Base-by-base conservation (phyloP, 2,888 invertebrate genomes). In the Embidobia sp. region DNA sequence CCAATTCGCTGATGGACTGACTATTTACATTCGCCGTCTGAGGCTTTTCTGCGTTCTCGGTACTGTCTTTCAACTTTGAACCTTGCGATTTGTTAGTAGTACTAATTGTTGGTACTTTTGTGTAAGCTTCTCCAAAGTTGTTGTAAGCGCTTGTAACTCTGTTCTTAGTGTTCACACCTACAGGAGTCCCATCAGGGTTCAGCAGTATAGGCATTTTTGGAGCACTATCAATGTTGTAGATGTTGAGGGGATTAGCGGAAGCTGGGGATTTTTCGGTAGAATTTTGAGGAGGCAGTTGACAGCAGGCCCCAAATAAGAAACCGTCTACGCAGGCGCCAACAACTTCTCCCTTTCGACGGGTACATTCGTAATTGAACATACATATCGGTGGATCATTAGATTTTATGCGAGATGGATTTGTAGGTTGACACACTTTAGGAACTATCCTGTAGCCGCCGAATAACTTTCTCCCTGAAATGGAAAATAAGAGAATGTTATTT, bases 341-440 rank as follows among this genome's bases (percentile, higher is more conserved):
- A 80, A 96, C 94, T 86, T 94, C 93, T 0, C 97, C 97, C 0
- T 93, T 93, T 77, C 95, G 91, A 81, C 94, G 94, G 0, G 92
- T 91, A 86, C 97, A 97, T 87, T 97, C 96, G 85, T 96, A 96
- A 90, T 97, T 97, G 91, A 97, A 97, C 97, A 97, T 97, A 90
- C 97, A 97, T 84, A 96, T 94, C 31, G 94, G 95, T 33, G 94
- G 94, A 0, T 94, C 94, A 81, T 91, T 91, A 2, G 91, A 90
- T 82, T 93, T 92, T 40, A 92, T 91, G 79, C 91, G 86, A 29
- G 90, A 91, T 13, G 93, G 90, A 31, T 93, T 92, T 3, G 94
- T 92, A 13, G 95, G 93, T 84, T 94, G 94, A 90, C 96, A 96
- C 81, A 93, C 93, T 79, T 94, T 93, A 2, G 96, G 96, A 8